Evolutionary conservation across 1,140 invertebrate species (phyloP).

Genomic region (Caenorhabditis latens): DNA sequence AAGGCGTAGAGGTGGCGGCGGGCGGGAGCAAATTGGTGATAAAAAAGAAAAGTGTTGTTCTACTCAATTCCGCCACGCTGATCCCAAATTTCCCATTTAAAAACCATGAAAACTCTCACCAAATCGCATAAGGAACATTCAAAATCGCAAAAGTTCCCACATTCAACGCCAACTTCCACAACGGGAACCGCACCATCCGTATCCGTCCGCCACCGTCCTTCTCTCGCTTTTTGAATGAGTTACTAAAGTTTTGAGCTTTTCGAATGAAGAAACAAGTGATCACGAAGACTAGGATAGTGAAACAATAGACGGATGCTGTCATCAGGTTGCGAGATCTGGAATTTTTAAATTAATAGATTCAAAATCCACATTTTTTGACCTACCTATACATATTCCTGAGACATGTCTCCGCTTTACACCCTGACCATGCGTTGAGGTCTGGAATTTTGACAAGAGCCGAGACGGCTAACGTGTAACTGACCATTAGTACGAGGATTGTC

Average conservation of each 20-base stretch:
- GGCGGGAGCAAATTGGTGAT: too few species aligned
- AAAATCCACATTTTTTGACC: not conserved
- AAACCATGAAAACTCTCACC: conserved; percentile 53
- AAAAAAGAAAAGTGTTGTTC: too few species aligned
- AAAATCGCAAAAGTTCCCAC: conserved; percentile 72
- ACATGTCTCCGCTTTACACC: conserved; percentile 68
- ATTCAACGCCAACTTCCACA: conserved; percentile 74
- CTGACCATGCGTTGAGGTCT: conserved; percentile 65
- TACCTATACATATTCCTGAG: conserved; percentile 62
- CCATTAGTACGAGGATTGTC: conserved; percentile 66
- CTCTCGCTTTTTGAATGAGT: conserved; percentile 65
- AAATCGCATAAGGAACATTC: conserved; percentile 72
- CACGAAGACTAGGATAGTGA: conserved; percentile 64
- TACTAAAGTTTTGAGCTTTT: conserved; percentile 67
- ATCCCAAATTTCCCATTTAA: not conserved
- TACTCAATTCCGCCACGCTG: too few species aligned
- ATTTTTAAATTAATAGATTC: too few species aligned
- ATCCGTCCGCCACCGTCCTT: conserved; percentile 1
- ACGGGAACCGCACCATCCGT: conserved; percentile 66
- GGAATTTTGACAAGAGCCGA: conserved; percentile 66
- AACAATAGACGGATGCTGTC: conserved; percentile 65
- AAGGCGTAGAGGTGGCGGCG: too few species aligned
- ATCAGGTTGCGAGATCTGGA: conserved; percentile 58
- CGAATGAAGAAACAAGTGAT: conserved; percentile 67
- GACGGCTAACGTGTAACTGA: conserved; percentile 63